Conservation (phyloP, 2,797 vertebrate genomes). For the Ateles fusciceps region DNA sequence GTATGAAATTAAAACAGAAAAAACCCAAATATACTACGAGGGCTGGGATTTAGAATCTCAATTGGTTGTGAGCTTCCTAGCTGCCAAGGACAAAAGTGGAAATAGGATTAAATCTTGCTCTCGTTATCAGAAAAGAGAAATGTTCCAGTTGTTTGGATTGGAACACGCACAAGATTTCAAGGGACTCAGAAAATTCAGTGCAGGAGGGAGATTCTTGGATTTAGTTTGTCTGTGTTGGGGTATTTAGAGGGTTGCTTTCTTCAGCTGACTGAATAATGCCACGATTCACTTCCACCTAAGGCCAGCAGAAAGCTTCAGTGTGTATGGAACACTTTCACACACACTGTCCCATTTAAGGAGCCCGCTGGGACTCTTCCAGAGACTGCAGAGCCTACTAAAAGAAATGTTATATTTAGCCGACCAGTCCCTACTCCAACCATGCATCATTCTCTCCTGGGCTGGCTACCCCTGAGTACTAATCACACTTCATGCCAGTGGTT, state of each 20-base stretch:
- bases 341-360: neutral
- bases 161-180: neutral
- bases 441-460: neutral
- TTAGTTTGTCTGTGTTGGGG: neutral
- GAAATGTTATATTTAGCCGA: neutral
- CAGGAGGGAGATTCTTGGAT: neutral
- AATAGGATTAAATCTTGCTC: neutral
- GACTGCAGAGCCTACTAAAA: neutral
- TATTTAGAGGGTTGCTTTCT: neutral
- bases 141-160: neutral
- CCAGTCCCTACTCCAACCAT: neutral
- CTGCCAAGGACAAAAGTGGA: neutral
- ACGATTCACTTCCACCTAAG: neutral
- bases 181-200: neutral
- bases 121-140: neutral
- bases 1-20: neutral
- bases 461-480: neutral
- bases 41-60: neutral
- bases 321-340: neutral
- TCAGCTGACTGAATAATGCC: neutral
- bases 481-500: neutral
- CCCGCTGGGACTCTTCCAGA: neutral
- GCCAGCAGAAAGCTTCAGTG: neutral
- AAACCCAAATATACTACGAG: neutral
- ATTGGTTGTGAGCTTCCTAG: neutral